Evolutionary conservation across 2,888 invertebrate species (phyloP), one percentile per base, ranked within the genome.

Genomic region (Dinocampus coccinellae): DNA sequence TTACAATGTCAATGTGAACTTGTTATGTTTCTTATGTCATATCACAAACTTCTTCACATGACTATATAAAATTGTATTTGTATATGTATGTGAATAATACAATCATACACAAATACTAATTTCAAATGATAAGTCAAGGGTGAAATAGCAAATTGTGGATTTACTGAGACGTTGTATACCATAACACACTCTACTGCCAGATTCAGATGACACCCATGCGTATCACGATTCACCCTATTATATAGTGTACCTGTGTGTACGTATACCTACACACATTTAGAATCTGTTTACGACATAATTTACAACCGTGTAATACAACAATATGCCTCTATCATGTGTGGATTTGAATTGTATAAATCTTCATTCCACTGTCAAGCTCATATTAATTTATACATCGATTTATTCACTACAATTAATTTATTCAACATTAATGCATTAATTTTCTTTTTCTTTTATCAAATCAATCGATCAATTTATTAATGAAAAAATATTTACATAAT

Each of bases 261-360:
- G 3, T n/a, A 29, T 26, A 9, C 7, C 22, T 13, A 24, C 13
- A 57, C n/a, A 1, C 26, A 16, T 26, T 26, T 29, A 47, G 74
- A 75, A 68, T 74, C 78, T 81, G 82, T 73, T 77, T 74, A 73
- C 53, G 79, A 82, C 80, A 70, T 83, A 82, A 83, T 83, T 83
- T 83, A 83, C 79, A 82, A 78, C 77, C 76, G 75, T 75, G 73
- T 64, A 52, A 47, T 60, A 24, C 60, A 36, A 34, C 42, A 22
- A 52, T 22, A 34, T 58, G 10, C 34, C 16, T 60, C 11, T 47
- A 16, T 47, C 2, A 16, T 47, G 47, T 47, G 47, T 16, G 16
- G 7, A 47, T 20, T 47, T 16, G 16, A n/a, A 47, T 47, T 16
- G 47, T 47, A 9, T 6, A 16, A 47, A 47, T 47, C 47, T 47